phyloP scores from a whole-genome alignment of 2,888 invertebrate species.

The Argynnis bischoffii region DNA sequence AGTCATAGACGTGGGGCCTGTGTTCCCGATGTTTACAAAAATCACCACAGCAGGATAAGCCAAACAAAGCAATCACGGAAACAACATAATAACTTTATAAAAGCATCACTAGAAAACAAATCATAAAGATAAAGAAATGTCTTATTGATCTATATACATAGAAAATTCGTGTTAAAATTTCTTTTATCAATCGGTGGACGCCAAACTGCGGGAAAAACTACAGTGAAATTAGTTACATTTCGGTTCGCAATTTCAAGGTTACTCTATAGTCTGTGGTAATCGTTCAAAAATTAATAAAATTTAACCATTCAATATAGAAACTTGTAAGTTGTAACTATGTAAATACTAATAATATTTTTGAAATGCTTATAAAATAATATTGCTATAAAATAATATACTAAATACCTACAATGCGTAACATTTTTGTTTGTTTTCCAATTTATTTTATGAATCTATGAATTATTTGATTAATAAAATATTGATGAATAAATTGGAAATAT shows the following conservation, averaged over 20 bases:
- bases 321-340: too few relatives aligned
- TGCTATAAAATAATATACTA: too few relatives aligned
- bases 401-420: too few relatives aligned
- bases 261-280: slow-evolving; percentile 38
- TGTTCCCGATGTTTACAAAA: slow-evolving; percentile 79
- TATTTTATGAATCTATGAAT: too few relatives aligned
- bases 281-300: slow-evolving; percentile 28
- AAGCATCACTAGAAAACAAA: slow-evolving; percentile 61
- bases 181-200: slow-evolving; percentile 76
- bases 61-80: slow-evolving; percentile 64
- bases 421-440: too few relatives aligned
- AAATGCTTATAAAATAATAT: too few relatives aligned
- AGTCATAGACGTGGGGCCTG: slow-evolving; percentile 81
- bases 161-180: slow-evolving; percentile 66
- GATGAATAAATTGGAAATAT: too few relatives aligned
- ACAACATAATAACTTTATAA: slow-evolving; percentile 64
- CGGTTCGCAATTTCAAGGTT: slow-evolving; percentile 41
- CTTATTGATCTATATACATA: slow-evolving; percentile 72
- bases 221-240: slow-evolving; percentile 67
- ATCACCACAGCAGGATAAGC: slow-evolving; percentile 64
- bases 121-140: slow-evolving; percentile 53
- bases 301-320: neutral
- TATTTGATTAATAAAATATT: too few relatives aligned
- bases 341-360: too few relatives aligned
- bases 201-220: slow-evolving; percentile 82